Conservation (phyloP, 30 jellyfish, hydroid and myxozoan species). For the Pseudorhiza aurosa region DNA sequence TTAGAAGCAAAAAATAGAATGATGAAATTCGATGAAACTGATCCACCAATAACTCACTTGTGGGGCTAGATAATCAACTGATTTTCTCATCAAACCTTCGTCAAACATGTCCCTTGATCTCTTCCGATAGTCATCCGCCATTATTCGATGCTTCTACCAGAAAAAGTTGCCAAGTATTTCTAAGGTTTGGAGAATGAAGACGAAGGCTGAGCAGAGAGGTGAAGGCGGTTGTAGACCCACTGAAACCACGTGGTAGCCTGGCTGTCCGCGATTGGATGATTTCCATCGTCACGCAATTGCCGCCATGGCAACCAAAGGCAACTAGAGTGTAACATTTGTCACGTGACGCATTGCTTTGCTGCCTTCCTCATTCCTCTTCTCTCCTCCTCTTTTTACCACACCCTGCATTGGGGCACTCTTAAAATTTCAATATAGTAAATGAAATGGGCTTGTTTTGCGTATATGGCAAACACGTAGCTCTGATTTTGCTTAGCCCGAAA, state of each 20-base stretch:
- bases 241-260: background rate
- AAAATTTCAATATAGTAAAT: too few species aligned
- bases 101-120: conserved; percentile 37
- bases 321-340: background rate
- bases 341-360: conserved; percentile 2
- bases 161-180: background rate
- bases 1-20: conserved; percentile 45
- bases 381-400: too few species aligned
- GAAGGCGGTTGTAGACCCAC: background rate
- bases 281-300: conserved; percentile 11
- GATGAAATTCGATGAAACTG: conserved; percentile 11
- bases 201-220: background rate
- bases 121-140: conserved; percentile 27
- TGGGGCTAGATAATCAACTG: conserved; percentile 56
- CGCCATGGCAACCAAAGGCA: conserved; percentile 3
- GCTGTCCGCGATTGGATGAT: conserved; percentile 6
- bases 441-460: too few species aligned
- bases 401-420: too few species aligned
- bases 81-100: conserved; percentile 36
- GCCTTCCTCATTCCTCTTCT: too few species aligned
- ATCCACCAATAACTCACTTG: conserved; percentile 36
- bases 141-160: background rate
- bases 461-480: too few species aligned
- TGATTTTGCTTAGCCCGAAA: too few species aligned
- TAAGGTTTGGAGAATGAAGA: background rate